Evolutionary conservation across 2,113 vertebrate species (phyloP).

Genomic region (Psilopsiagon aymara): DNA sequence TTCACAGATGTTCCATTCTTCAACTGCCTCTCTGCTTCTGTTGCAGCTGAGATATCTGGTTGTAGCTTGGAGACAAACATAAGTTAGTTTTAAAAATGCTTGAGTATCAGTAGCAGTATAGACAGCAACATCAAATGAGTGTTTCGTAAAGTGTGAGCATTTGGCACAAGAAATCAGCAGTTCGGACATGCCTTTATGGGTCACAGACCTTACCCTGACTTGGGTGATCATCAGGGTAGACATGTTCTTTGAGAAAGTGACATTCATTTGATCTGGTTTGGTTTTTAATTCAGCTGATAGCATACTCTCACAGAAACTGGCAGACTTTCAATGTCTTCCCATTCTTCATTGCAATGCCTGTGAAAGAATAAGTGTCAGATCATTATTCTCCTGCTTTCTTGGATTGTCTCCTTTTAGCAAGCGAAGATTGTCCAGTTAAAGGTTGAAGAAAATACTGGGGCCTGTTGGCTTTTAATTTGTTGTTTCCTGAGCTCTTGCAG

Average conservation of each 20-base stretch:
- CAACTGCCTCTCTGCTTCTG: background rate
- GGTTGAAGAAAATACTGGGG: background rate
- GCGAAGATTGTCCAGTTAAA: background rate
- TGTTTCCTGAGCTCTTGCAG: background rate
- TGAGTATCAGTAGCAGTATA: background rate
- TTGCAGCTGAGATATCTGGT: background rate
- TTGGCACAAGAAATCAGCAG: background rate
- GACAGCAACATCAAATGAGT: background rate
- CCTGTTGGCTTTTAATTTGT: background rate
- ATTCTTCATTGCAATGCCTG: background rate
- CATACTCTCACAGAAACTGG: background rate
- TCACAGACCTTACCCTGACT: background rate
- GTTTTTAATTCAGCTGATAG: background rate
- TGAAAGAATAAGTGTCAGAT: background rate
- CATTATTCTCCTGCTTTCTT: background rate
- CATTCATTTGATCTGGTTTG: background rate
- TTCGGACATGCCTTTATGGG: background rate
- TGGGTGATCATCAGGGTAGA: background rate
- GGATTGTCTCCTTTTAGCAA: background rate
- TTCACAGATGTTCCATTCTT: slow-evolving; percentile 27
- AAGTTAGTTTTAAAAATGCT: background rate
- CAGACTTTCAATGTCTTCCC: background rate
- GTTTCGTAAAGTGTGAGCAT: background rate
- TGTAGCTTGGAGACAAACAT: background rate
- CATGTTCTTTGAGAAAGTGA: background rate